These are phyloP conservation scores for Orchestes rusci DNA, from an alignment of 2,888 invertebrate genomes.

Conservation along the genomic window DNA sequence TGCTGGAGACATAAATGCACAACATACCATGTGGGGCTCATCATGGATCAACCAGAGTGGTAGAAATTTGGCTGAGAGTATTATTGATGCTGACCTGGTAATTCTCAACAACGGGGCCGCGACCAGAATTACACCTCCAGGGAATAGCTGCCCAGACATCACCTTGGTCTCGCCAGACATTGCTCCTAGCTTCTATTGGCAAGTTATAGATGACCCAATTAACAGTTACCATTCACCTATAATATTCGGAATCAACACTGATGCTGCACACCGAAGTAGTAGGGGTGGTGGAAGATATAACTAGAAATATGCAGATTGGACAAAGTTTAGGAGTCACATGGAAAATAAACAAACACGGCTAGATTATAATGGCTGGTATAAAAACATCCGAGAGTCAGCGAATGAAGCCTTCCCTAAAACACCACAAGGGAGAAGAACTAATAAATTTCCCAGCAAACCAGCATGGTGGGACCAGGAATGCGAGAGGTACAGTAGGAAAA, in stretches of 20 bases:
- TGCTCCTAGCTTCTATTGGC: neutral
- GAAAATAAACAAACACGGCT: too few relatives aligned
- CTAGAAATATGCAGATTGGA: too few relatives aligned
- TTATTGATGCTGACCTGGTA: neutral
- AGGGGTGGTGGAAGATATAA: too few relatives aligned
- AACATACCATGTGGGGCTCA: slow-evolving; percentile 1
- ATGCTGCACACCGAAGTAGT: too few relatives aligned
- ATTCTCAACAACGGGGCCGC: slow-evolving; percentile 1
- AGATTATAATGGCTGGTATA: too few relatives aligned
- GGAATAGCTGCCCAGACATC: slow-evolving; percentile 4
- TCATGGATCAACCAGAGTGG: neutral
- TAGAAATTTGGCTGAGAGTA: neutral
- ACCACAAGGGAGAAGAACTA: neutral
- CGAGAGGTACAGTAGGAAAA: neutral
- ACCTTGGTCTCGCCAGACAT: neutral
- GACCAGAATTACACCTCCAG: slow-evolving; percentile 1
- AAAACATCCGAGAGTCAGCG: too few relatives aligned
- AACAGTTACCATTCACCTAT: slow-evolving; percentile 1
- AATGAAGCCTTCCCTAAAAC: too few relatives aligned
- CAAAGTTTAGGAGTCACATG: too few relatives aligned
- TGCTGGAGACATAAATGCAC: slow-evolving; percentile 2
- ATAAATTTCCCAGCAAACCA: neutral
- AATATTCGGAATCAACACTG: too few relatives aligned
- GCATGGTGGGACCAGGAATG: neutral
- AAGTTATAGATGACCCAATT: neutral